Evolutionary conservation across 2,888 invertebrate species (phyloP).

Genomic region (Odontocolon sp.): DNA sequence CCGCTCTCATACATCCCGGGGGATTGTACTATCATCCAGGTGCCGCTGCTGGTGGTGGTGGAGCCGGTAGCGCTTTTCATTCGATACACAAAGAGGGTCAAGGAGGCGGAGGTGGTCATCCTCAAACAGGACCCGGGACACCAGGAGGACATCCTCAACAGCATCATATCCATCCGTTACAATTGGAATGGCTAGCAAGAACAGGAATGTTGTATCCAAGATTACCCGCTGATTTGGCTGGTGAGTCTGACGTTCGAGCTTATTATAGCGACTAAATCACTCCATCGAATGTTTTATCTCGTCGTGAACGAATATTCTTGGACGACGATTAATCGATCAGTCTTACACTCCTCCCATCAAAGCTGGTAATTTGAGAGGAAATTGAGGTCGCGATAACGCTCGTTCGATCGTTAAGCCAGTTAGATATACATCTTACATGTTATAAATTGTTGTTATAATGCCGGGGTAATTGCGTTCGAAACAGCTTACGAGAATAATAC

Average conservation of each 20-base stretch:
- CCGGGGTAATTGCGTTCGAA: constrained; percentile 62
- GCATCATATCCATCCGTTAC: constrained; percentile 86
- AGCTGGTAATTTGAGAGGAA: constrained; percentile 44
- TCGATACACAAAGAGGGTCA: constrained; percentile 82
- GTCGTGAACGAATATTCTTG: not conserved
- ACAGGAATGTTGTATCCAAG: constrained; percentile 96
- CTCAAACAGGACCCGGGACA: constrained; percentile 67
- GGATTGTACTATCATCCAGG: constrained; percentile 77
- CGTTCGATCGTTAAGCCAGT: constrained; percentile 43
- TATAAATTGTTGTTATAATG: constrained; percentile 64
- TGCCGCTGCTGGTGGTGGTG: constrained; percentile 36
- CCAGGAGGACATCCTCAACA: constrained; percentile 74
- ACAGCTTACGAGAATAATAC: constrained; percentile 50
- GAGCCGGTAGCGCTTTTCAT: constrained; percentile 77
- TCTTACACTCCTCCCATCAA: constrained; percentile 30
- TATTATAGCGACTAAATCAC: not conserved
- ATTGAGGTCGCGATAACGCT: constrained; percentile 57
- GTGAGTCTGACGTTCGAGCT: constrained; percentile 80
- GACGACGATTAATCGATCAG: not conserved
- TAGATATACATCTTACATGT: constrained; percentile 62
- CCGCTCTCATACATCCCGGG: constrained; percentile 75
- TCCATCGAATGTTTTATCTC: constrained; percentile 7
- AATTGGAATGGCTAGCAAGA: constrained; percentile 94
- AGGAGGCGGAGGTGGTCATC: constrained; percentile 73
- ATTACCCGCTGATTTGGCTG: constrained; percentile 90